phyloP scores from a whole-genome alignment of 2,888 invertebrate genomes.

The Palloptera scutellata region DNA sequence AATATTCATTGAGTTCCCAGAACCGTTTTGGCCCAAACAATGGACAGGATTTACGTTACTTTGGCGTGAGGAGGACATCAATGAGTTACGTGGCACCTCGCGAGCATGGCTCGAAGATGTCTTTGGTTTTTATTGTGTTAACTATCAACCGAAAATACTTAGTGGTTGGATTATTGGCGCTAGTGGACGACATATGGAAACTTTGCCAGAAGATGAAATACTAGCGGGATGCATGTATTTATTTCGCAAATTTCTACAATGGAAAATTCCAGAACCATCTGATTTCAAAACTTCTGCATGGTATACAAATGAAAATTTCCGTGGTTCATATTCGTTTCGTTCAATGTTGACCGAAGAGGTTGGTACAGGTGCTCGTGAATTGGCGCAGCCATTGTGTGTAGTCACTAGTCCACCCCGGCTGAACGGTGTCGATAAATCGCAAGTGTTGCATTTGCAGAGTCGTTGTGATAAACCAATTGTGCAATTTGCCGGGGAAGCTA shows the following conservation, averaged over 20 bases:
- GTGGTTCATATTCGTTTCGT: conserved; percentile 74
- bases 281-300: conserved; percentile 68
- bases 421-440: conserved; percentile 35
- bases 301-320: conserved; percentile 69
- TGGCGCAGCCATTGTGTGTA: conserved; percentile 64
- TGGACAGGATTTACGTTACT: conserved; percentile 68
- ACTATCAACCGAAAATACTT: conserved; percentile 71
- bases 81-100: conserved; percentile 53
- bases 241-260: conserved; percentile 58
- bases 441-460: conserved; percentile 43
- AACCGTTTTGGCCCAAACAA: conserved; percentile 69
- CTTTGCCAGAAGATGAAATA: conserved; percentile 66
- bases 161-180: conserved; percentile 76
- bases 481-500: conserved; percentile 76
- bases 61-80: conserved; percentile 68
- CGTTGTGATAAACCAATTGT: conserved; percentile 67
- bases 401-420: conserved; percentile 61
- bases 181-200: conserved; percentile 71
- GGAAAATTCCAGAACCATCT: conserved; percentile 56
- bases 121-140: conserved; percentile 73
- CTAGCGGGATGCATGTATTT: conserved; percentile 57
- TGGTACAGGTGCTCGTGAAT: conserved; percentile 66
- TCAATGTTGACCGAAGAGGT: conserved; percentile 68
- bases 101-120: conserved; percentile 72
- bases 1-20: conserved; percentile 70